Base-by-base conservation (phyloP, 2,797 vertebrate species). In the Huso huso region DNA sequence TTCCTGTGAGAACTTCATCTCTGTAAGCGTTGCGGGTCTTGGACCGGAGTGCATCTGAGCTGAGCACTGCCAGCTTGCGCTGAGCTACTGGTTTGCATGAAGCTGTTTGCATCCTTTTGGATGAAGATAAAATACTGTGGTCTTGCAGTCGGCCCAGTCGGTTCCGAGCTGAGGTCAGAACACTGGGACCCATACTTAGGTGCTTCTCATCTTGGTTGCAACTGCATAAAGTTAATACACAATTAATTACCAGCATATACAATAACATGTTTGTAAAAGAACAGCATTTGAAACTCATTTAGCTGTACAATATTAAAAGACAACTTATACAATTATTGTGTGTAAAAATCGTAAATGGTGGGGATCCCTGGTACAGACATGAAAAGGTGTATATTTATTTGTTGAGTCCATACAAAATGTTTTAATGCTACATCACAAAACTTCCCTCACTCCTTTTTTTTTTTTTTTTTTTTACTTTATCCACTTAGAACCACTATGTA, bases 21-120 rank as follows among this genome's bases (percentile, higher is more conserved):
- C 68, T 86, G 68, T 77, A 78, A 48, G 72, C 70, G 15, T 68
- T 83, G 62, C 83, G 76, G 62, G 79, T 83, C 75, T 84, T 89
- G 66, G 80, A 75, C 66, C 78, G 83, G 57, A 76, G 77, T 0
- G 82, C 70, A n/a, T 90, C 88, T 68, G 83, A 73, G 13, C 73
- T 66, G 11, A 92, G 81, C 62, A 82, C 83, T 60, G 89, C 89
- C 64, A 93, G 82, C 72, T 81, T 86, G 64, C 71, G 57, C 18
- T 84, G 86, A 48, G 69, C 74, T 5, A 73, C 67, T 1, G 83
- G 77, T 73, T 82, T 91, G 73, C 78, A 88, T 60, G 77, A 74
- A 50, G 82, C 71, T 12, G 72, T 13, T 53, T 76, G 70, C 0
- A 70, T 70, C 7, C 77, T 70, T 0, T 63, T 84, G 18, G 81